Conservation (phyloP, 2,797 vertebrate genomes). For the Hapalemur alaotrensis region DNA sequence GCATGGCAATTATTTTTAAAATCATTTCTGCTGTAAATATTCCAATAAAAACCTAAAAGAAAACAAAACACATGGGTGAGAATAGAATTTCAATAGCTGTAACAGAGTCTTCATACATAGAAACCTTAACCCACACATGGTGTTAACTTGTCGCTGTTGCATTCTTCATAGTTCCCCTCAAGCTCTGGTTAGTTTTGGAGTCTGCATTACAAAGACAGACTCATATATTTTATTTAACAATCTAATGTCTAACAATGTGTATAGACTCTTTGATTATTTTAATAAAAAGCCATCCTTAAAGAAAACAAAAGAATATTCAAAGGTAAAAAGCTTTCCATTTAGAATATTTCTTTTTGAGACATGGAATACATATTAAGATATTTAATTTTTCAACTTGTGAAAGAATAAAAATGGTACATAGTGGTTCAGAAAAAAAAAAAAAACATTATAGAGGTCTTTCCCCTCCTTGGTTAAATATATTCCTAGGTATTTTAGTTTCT, state of each 20-base stretch:
- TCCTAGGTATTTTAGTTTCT: too few species aligned
- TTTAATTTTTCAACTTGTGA: background rate
- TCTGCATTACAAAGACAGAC: background rate
- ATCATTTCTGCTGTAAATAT: slow-evolving; percentile 94
- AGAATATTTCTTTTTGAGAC: background rate
- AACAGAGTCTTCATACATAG: background rate
- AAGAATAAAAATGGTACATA: background rate
- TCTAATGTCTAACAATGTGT: background rate
- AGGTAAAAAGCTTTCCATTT: background rate
- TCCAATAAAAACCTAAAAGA: slow-evolving; percentile 88
- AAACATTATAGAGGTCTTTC: too few species aligned
- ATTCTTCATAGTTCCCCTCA: background rate
- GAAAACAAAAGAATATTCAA: background rate
- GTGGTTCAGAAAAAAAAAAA: background rate
- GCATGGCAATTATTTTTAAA: slow-evolving; percentile 91
- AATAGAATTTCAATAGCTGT: background rate
- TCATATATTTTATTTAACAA: background rate
- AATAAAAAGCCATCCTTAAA: background rate
- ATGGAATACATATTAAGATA: background rate
- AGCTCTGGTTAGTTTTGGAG: background rate
- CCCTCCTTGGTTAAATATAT: too few species aligned
- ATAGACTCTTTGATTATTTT: background rate
- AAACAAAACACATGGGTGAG: slow-evolving; percentile 47
- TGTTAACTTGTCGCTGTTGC: background rate
- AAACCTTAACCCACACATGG: background rate